Evolutionary conservation across 2,797 vertebrate genomes (phyloP).

Genomic region (Furcifer pardalis): DNA sequence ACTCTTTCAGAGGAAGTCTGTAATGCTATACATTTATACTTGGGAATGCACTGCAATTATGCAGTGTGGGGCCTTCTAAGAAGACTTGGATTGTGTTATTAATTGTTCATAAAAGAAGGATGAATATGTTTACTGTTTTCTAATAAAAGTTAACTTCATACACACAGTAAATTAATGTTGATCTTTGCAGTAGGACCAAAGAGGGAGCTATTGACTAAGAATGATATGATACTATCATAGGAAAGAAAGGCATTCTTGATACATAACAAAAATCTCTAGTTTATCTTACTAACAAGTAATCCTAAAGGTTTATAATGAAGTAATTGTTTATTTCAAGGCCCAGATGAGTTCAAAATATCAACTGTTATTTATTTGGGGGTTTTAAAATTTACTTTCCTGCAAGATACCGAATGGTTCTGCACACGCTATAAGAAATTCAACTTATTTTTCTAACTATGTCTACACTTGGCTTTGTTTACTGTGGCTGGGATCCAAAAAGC

Average conservation of each 20-base stretch:
- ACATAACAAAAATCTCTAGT: constrained; percentile 23
- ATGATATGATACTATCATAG: constrained; percentile 28
- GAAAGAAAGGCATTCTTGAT: constrained; percentile 47
- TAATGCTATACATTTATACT: background rate
- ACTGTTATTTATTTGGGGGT: fast-evolving
- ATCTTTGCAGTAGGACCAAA: constrained; percentile 65
- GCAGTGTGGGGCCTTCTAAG: background rate
- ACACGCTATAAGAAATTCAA: background rate
- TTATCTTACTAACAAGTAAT: constrained; percentile 8
- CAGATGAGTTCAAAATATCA: background rate
- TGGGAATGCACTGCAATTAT: too few relatives aligned
- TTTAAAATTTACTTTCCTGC: background rate
- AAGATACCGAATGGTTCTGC: background rate
- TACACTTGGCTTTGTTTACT: background rate
- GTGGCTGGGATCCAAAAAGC: background rate
- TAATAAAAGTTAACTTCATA: constrained; percentile 8
- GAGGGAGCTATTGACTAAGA: constrained; percentile 75
- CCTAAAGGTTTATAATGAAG: constrained; percentile 27
- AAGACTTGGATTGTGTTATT: background rate
- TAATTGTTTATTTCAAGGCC: background rate
- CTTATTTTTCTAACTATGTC: background rate
- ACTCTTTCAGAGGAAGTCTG: constrained; percentile 8
- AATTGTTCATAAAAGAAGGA: constrained; percentile 22
- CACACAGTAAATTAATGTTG: constrained; percentile 43
- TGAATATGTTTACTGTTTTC: background rate